Base-by-base conservation (phyloP, 2,113 vertebrate species). In the Callipepla squamata region DNA sequence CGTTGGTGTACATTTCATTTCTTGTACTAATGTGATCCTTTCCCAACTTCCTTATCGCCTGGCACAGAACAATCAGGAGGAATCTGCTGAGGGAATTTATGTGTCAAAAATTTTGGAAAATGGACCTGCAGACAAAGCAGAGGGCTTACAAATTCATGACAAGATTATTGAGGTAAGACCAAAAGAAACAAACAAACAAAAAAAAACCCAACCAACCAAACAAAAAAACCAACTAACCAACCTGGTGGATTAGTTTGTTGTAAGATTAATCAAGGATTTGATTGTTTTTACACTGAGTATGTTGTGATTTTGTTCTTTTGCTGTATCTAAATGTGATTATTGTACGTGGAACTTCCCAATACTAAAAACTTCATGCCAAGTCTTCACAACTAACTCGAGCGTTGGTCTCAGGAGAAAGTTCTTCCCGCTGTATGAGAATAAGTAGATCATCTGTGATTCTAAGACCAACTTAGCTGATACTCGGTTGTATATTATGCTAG, bases 91-190 rank as follows among this genome's bases (percentile, higher is more conserved):
- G 90, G 98, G 97, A 95, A 97, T 98, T 95, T 98, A 97, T 74
- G 97, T 98, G 80, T 98, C 98, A 79, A 98, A 97, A 95, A 97
- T 98, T 95, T 91, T 98, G 95, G 96, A 97, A 95, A 97, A 97
- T 75, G 97, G 97, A 89, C 97, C 98, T 80, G 97, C 97, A 57
- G 97, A 97, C 91, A 96, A 89, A 96, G 83, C 95, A 75, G 95
- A 97, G 89, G 96, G 98, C 72, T 88, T 97, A 85, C 78, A 97
- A 93, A 93, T 97, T 95, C 97, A 98, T 51, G 97, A 98, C 97
- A 97, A 91, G 93, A 97, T 98, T 89, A 94, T 97, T 77, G 97
- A 98, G 98, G 98, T 98, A 98, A 97, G 96, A 51, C 22, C 55
- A 88, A 51, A 59, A 19, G 61, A 70, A 83, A 22, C 15, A 20